Base-by-base conservation (phyloP, 2,113 vertebrate genomes). In the Tupaia tana region DNA sequence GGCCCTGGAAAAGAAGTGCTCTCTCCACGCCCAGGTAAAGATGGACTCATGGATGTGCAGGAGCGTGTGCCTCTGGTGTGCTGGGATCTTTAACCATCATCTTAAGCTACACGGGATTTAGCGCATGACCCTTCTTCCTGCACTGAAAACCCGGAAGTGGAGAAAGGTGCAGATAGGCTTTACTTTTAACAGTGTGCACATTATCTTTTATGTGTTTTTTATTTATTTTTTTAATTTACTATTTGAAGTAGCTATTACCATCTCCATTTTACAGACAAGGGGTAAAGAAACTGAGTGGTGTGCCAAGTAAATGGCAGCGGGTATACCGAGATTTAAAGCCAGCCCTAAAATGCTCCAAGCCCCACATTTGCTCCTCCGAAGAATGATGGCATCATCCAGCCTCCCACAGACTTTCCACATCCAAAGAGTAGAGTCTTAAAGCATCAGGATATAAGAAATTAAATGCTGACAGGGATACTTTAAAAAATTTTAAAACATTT, bases 21-120 rank as follows among this genome's bases (percentile, higher is more conserved):
- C 34, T 24, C 52, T 10, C 22, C 0, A 1, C 0, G 0, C 3
- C 14, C 78, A 43, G 25, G 54, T 29, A 58, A 67, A 77, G 9
- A 6, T 4, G 18, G 19, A 18, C 18, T n/a, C 0, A 0, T 3
- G 20, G 52, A 22, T 56, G 16, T 14, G 2, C 7, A 14, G 0
- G 0, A 16, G 18, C 4, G 8, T 34, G 7, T 4, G 4, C 1
- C 24, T 93, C 77, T 43, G 3, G 11, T 43, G 22, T 34, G 0
- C 11, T 6, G 4, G 16, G n/a, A 29, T 63, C 34, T 79, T 13
- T 52, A 67, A 19, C 20, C 15, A 2, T 24, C 0, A n/a, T 58
- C 59, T 7, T 6, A 77, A 43, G 31, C 9, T 8, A 6, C 4
- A 1, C 10, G 59, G 4, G 5, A 13, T 90, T 54, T 61, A 52